Percentiles rank a stretch among this genome's conserved stretches.
phyloP scores from a whole-genome alignment of 92 coral and sea anemone species.

The Zoanthus sociatus region DNA sequence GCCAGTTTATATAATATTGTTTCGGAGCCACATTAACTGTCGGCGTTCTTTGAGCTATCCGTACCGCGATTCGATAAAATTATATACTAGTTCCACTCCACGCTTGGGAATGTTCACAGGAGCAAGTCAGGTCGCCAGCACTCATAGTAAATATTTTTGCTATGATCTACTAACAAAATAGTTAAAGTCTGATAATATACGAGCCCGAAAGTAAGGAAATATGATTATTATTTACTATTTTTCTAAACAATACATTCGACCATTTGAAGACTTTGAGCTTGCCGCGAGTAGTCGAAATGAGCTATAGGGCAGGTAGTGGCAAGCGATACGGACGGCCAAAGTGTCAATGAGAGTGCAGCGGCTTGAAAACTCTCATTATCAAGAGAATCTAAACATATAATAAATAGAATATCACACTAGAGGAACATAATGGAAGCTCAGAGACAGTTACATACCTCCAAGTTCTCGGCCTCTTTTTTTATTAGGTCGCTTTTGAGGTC shows the following conservation, averaged over 20 bases:
- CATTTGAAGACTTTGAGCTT: slow-evolving; percentile 81
- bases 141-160: slow-evolving; percentile 10
- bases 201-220: slow-evolving; percentile 49
- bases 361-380: slow-evolving; percentile 42
- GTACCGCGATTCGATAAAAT: slow-evolving; percentile 94
- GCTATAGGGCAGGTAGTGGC: slow-evolving; percentile 20
- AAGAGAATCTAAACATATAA: slow-evolving; percentile 18
- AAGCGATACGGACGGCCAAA: background rate
- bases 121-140: background rate
- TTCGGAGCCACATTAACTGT: slow-evolving; percentile 76
- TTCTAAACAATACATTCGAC: slow-evolving; percentile 90
- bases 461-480: slow-evolving; percentile 98
- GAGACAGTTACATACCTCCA: slow-evolving; percentile 75
- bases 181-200: slow-evolving; percentile 33
- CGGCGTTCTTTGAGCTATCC: slow-evolving; percentile 88
- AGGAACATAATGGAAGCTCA: slow-evolving; percentile 4
- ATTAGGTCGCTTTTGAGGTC: slow-evolving; percentile 98
- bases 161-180: slow-evolving; percentile 7
- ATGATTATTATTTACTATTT: slow-evolving; percentile 95
- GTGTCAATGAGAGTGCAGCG: slow-evolving; percentile 41
- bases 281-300: slow-evolving; percentile 70
- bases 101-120: slow-evolving; percentile 43
- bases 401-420: slow-evolving; percentile 10
- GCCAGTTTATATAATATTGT: slow-evolving; percentile 63
- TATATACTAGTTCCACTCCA: slow-evolving; percentile 58